These are phyloP conservation scores for Brienomyrus brachyistius DNA, from an alignment of 2,113 vertebrate genomes.

Conservation along the genomic window DNA sequence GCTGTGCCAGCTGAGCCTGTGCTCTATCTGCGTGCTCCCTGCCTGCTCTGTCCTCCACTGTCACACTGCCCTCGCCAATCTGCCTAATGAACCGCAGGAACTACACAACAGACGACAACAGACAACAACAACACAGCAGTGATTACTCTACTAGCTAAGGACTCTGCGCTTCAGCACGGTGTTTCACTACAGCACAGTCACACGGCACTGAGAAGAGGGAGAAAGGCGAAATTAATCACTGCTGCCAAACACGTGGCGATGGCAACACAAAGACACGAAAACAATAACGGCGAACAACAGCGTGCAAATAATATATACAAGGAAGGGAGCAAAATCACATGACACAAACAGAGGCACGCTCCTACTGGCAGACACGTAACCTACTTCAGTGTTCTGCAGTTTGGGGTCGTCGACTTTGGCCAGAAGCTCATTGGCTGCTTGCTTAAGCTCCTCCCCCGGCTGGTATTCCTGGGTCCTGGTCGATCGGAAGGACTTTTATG, in stretches of 20 bases:
- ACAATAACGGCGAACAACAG: neutral
- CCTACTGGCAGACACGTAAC: slow-evolving; percentile 18
- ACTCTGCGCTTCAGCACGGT: neutral
- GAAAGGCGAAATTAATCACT: neutral
- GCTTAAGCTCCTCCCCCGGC: slow-evolving; percentile 79
- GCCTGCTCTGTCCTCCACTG: slow-evolving; percentile 71
- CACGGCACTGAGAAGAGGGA: neutral
- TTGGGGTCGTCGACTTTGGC: slow-evolving; percentile 92
- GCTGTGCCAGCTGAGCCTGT: slow-evolving; percentile 85
- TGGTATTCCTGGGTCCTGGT: slow-evolving; percentile 86
- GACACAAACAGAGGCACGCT: neutral
- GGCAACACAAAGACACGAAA: neutral
- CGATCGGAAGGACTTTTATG: neutral
- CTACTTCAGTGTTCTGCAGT: slow-evolving; percentile 88
- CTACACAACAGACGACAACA: slow-evolving; percentile 76
- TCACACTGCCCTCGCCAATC: slow-evolving; percentile 91
- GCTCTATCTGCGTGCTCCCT: slow-evolving; percentile 67
- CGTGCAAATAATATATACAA: neutral
- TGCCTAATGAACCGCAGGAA: slow-evolving; percentile 98
- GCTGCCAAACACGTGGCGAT: neutral
- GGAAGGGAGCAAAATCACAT: slow-evolving; percentile 28
- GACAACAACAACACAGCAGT: slow-evolving; percentile 33
- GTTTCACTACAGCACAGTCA: neutral
- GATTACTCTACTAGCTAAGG: slow-evolving; percentile 36
- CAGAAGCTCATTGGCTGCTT: slow-evolving; percentile 86